Evolutionary conservation across 2,888 invertebrate species (phyloP), one percentile per base, ranked within the genome.

Genomic region (Macrophya alboannulata): DNA sequence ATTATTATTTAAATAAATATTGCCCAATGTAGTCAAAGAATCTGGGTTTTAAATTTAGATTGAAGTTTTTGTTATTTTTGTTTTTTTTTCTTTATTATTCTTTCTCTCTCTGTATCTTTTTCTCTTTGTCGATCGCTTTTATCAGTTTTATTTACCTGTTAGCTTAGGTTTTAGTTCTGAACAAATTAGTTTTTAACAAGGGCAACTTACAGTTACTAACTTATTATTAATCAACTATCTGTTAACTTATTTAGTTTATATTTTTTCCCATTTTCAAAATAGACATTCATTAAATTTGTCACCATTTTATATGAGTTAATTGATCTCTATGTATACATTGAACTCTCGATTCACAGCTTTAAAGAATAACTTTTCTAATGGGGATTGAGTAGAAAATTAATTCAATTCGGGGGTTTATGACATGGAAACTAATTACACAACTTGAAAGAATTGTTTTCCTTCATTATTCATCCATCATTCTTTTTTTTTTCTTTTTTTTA

Each of bases 11-110:
- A 90, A 91, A 90, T 87, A 88, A 86, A 59, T 84, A 84, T 83
- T 88, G 88, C 87, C 89, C 88, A 83, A 88, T 90, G 89, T 90
- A 91, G 91, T 90, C 91, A 91, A 92, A 91, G 90, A 92, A 88
- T 88, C 88, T 89, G 89, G 89, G 89, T 87, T 89, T 90, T 65
- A 37, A 81, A 62, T 59, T 81, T 21, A 77, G 15, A 15, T 51
- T 51, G 17, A 31, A 25, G 48, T 55, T 76, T 31, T 51, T 9
- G 4, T 76, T 51, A 10, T 31, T 37, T 31, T 77, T 25, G 21
- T 25, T 4, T 76, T 76, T 12, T 76, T 76, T 17, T 74, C 17
- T 9, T 74, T 48, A 5, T 74, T 15, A 8, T 74, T 48, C 25
- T 40, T 31, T 21, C 1, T 62, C 62, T 21, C 21, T 25, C 62